Conservation (phyloP, 2,888 invertebrate genomes). For the Acanthosoma haemorrhoidale region DNA sequence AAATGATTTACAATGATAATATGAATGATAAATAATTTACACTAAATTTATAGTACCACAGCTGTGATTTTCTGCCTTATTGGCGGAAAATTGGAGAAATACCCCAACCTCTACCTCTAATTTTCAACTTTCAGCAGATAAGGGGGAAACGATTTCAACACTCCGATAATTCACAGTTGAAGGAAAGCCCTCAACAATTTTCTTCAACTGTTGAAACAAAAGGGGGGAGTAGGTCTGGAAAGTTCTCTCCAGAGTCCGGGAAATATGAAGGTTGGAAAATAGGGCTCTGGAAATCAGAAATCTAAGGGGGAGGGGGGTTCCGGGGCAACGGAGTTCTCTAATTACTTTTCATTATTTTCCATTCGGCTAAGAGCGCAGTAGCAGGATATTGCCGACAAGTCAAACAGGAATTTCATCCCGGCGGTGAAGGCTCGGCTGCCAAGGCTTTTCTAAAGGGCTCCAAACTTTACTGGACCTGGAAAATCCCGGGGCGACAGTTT, state of each 20-base stretch:
- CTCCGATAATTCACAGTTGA: conserved; percentile 3
- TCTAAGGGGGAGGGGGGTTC: conserved; percentile 28
- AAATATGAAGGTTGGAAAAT: conserved; percentile 22
- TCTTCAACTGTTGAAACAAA: conserved; percentile 2
- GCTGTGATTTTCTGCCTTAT: too few species aligned
- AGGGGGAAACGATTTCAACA: neutral
- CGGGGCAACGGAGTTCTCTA: conserved; percentile 30
- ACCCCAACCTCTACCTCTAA: neutral
- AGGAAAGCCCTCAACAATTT: conserved; percentile 1
- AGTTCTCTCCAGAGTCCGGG: conserved; percentile 5
- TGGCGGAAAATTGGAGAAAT: neutral
- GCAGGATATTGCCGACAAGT: conserved; percentile 24
- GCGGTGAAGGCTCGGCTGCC: neutral
- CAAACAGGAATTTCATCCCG: conserved; percentile 28
- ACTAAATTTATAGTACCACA: too few species aligned
- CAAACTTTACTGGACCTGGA: conserved; percentile 17
- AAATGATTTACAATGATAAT: too few species aligned
- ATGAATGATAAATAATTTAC: too few species aligned
- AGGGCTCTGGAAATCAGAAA: conserved; percentile 34
- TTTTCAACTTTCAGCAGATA: neutral
- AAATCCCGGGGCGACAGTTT: neutral
- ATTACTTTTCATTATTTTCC: conserved; percentile 38
- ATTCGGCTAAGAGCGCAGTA: conserved; percentile 21
- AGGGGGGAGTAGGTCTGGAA: conserved; percentile 9
- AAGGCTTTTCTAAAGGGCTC: conserved; percentile 19